Percentiles rank a stretch among this genome's conserved stretches.
phyloP scores from a whole-genome alignment of 92 coral and sea anemone species.

The Umimayanthus kanabou region DNA sequence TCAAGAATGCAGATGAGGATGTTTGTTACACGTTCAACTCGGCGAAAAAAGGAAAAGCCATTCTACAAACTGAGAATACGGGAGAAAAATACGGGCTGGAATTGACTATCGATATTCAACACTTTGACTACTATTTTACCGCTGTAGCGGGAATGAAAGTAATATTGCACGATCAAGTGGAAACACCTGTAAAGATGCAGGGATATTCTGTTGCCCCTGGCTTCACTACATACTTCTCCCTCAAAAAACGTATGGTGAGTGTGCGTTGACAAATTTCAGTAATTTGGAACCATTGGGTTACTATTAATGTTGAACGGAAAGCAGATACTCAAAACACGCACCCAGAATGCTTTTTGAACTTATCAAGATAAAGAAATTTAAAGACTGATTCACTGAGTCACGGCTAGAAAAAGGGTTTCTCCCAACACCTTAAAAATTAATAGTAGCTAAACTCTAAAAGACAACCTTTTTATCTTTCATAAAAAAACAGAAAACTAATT shows the following conservation, averaged over 20 bases:
- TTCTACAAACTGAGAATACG: constrained; percentile 48
- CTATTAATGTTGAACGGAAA: too few relatives aligned
- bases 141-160: constrained; percentile 77
- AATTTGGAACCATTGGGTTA: background rate
- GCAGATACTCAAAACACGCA: background rate
- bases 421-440: background rate
- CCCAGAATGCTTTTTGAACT: background rate
- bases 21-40: constrained; percentile 83
- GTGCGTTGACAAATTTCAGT: background rate
- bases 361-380: background rate
- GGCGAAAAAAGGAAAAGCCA: constrained; percentile 49
- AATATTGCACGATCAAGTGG: constrained; percentile 82
- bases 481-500: background rate
- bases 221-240: constrained; percentile 80
- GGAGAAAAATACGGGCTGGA: constrained; percentile 73
- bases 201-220: constrained; percentile 86
- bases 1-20: constrained; percentile 76
- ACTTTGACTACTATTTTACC: constrained; percentile 73
- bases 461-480: background rate
- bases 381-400: background rate
- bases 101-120: constrained; percentile 73
- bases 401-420: background rate
- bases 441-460: background rate
- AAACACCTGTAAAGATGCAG: constrained; percentile 87
- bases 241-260: constrained; percentile 66